Evolutionary conservation across 2,797 vertebrate species (phyloP).

Genomic region (Typhlichthys eigenmanni): DNA sequence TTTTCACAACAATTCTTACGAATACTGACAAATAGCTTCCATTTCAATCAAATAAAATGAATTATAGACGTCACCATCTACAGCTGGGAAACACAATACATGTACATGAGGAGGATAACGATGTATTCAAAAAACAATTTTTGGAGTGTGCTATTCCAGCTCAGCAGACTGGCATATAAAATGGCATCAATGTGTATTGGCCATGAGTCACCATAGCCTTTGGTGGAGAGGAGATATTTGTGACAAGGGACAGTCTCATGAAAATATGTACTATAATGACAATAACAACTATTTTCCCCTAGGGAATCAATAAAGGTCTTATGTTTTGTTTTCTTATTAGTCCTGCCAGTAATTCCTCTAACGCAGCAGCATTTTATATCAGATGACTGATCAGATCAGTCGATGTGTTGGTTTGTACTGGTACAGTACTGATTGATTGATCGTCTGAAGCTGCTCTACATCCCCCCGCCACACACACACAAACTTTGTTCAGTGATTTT

Average conservation of each 20-base stretch:
- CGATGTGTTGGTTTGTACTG: background rate
- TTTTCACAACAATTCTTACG: slow-evolving; percentile 10
- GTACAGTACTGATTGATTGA: background rate
- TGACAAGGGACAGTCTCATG: background rate
- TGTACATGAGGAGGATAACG: slow-evolving; percentile 20
- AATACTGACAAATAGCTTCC: slow-evolving; percentile 20
- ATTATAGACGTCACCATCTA: background rate
- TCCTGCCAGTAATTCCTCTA: background rate
- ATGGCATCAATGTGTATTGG: background rate
- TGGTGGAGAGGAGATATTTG: background rate
- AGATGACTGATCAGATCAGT: background rate
- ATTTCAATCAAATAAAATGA: slow-evolving; percentile 34
- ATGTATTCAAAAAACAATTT: slow-evolving; percentile 32
- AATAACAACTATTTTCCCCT: background rate
- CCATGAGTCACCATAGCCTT: too few relatives aligned
- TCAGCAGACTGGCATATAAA: slow-evolving; percentile 15
- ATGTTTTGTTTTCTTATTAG: background rate
- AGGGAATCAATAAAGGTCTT: background rate
- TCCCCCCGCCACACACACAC: background rate
- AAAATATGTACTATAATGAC: background rate
- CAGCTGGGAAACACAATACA: too few relatives aligned
- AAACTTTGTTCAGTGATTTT: too few relatives aligned
- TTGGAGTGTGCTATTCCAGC: slow-evolving; percentile 32
- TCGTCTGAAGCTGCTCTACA: background rate
- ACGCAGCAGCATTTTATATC: background rate